Evolutionary conservation across 2,888 invertebrate species (phyloP).

Genomic region (Phaonia tiefii): DNA sequence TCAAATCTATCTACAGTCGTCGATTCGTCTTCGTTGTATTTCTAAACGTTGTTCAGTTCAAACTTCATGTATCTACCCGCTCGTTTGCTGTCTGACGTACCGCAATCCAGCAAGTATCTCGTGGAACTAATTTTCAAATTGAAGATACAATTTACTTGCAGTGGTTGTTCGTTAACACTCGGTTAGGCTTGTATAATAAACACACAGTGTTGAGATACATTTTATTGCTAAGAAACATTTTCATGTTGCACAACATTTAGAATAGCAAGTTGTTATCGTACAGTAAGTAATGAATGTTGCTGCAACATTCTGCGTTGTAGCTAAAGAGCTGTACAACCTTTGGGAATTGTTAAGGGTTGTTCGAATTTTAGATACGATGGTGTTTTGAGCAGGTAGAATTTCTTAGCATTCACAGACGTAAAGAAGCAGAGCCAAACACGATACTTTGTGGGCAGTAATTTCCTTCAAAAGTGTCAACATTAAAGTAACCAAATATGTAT

Average conservation of each 20-base stretch:
- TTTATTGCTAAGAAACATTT: neutral
- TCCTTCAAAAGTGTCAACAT: no score
- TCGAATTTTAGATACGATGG: no score
- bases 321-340: conserved; percentile 32
- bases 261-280: conserved; percentile 1
- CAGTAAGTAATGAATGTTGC: conserved; percentile 27
- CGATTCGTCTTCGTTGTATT: conserved; percentile 34
- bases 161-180: neutral
- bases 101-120: conserved; percentile 69
- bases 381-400: no score
- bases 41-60: conserved; percentile 29
- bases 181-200: no score
- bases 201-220: conserved; percentile 51
- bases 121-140: conserved; percentile 68
- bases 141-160: conserved; percentile 46
- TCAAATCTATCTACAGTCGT: neutral
- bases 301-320: neutral
- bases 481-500: no score
- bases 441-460: no score
- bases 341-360: no score
- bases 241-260: conserved; percentile 25
- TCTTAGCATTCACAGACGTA: no score
- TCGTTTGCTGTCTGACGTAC: conserved; percentile 55
- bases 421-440: no score
- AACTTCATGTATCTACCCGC: neutral